Conservation (phyloP, 2,113 vertebrate species). For the Salvelinus namaycush region DNA sequence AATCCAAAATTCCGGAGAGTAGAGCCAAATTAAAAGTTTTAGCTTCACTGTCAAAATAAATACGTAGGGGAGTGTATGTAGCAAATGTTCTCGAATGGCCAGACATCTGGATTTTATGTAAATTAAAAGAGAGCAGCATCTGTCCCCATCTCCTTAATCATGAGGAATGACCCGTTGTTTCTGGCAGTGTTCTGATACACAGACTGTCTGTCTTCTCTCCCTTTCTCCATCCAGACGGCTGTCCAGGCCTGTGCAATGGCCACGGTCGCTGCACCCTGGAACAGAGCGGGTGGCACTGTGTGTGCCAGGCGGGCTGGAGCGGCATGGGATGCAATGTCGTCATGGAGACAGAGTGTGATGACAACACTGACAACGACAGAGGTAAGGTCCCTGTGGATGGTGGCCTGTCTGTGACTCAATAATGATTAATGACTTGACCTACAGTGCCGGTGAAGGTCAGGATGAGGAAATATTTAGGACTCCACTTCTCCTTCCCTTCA, state of each 20-base stretch:
- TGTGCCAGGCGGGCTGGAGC: conserved; percentile 97
- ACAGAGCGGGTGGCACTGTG: conserved; percentile 97
- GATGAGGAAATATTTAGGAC: neutral
- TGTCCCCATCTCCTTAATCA: neutral
- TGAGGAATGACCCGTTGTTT: neutral
- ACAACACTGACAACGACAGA: conserved; percentile 95
- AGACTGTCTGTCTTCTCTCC: neutral
- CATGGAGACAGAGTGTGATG: conserved; percentile 98
- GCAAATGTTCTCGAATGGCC: neutral
- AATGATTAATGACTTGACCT: conserved; percentile 7
- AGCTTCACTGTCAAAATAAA: too few relatives aligned
- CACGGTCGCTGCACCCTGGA: conserved; percentile 96
- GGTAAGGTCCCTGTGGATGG: conserved; percentile 68
- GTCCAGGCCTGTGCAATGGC: conserved; percentile 94
- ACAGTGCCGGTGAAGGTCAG: neutral
- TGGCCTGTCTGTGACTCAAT: neutral
- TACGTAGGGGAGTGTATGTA: neutral
- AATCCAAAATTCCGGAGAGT: too few relatives aligned
- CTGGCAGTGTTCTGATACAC: neutral
- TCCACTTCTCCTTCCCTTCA: neutral
- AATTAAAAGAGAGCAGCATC: neutral
- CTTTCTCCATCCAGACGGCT: conserved; percentile 80
- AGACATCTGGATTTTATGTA: conserved; percentile 1
- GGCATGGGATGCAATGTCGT: conserved; percentile 91
- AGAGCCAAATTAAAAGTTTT: too few relatives aligned